Evolutionary conservation across 2,888 invertebrate species (phyloP), one percentile per base, ranked within the genome.

Genomic region (Oscheius sp.): DNA sequence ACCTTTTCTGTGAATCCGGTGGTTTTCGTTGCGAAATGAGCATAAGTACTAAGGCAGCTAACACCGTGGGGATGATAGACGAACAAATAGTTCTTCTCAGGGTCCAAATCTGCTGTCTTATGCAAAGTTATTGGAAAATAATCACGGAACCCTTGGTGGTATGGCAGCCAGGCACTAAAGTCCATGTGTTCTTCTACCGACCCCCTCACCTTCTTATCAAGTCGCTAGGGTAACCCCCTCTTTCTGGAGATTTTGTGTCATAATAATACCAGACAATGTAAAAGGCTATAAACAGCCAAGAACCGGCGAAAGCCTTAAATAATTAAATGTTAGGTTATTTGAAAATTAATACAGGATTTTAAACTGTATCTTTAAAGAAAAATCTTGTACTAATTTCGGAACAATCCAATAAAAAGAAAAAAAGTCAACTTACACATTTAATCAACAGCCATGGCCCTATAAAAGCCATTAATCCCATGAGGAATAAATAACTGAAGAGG

Each of bases 1-100:
- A 54, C 64, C 47, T 64, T 67, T 56, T 87, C 71, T 51, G 86
- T 86, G 76, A 89, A 89, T n/a, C 86, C 86, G 0, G 87, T 87
- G n/a, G 86, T 89, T 73, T 89, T 92, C 0, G 92, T 91, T 0
- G 90, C 91, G 88, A 95, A 94, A 45, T 92, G 91, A 0, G 90
- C 90, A 76, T 93, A 92, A 0, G 91, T 90, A 0, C 95, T 94
- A 22, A 91, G 90, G 57, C 92, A 91, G 17, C 95, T 88, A 0
- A 94, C 89, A 0, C 96, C 96, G 87, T 97, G 96, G 0, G 96
- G 96, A 87, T 93, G 95, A 70, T 91, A 91, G 5, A 94, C 93
- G 67, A 88, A 83, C 38, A 80, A 56, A 67, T 80, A 80, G 66
- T 73, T 80, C 61, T 68, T 24, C 12, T 68, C 44, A 1, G 50